Conservation (phyloP, 2,888 invertebrate genomes). For the Eilema griseolum region DNA sequence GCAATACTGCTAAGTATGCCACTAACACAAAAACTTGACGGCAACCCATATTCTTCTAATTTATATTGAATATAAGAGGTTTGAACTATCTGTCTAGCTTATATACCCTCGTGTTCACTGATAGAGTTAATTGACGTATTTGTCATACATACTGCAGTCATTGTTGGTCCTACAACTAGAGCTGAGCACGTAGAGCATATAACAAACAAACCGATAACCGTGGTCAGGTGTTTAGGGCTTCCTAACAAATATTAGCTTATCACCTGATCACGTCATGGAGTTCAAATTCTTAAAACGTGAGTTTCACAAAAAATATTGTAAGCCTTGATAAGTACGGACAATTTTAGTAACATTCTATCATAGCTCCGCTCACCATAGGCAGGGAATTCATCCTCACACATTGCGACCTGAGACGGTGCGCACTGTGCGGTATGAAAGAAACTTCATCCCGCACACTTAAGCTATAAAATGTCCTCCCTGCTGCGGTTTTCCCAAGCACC, state of each 20-base stretch:
- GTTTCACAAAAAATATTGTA: not conserved
- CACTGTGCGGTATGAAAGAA: too few species aligned
- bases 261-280: slow-evolving; percentile 14
- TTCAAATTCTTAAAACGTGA: slow-evolving; percentile 1
- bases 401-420: too few species aligned
- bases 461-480: too few species aligned
- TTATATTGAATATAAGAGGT: slow-evolving; percentile 32
- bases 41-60: slow-evolving; percentile 62
- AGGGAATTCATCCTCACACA: too few species aligned
- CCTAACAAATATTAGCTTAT: slow-evolving; percentile 25
- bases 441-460: too few species aligned
- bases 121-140: slow-evolving; percentile 59
- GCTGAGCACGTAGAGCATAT: slow-evolving; percentile 60
- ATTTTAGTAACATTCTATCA: too few species aligned
- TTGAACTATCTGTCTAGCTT: slow-evolving; percentile 47
- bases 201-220: slow-evolving; percentile 42
- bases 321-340: too few species aligned
- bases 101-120: slow-evolving; percentile 60
- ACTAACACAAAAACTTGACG: slow-evolving; percentile 53
- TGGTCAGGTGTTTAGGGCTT: slow-evolving; percentile 47
- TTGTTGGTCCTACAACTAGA: slow-evolving; percentile 43
- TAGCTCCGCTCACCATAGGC: too few species aligned
- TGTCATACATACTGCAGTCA: slow-evolving; percentile 56
- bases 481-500: too few species aligned
- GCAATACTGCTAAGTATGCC: slow-evolving; percentile 58